phyloP scores from a whole-genome alignment of 2,113 vertebrate genomes.

The Gymnorhina tibicen region DNA sequence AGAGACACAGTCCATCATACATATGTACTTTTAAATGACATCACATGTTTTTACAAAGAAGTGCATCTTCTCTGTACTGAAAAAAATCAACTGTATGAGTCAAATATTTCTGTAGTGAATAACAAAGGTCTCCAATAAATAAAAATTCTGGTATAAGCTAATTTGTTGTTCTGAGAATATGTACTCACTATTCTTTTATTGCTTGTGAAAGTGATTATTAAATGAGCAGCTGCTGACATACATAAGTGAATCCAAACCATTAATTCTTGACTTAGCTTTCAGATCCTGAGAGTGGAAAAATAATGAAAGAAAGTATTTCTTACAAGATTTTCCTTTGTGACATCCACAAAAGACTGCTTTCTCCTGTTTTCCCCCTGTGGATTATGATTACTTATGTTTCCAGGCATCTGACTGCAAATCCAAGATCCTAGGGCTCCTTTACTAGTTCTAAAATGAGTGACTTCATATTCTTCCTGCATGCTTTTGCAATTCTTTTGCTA shows the following conservation, averaged over 20 bases:
- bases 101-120: neutral
- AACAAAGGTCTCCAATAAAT: neutral
- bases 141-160: neutral
- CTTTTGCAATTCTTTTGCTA: neutral
- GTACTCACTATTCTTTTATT: neutral
- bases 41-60: neutral
- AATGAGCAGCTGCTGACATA: neutral
- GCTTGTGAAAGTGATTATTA: neutral
- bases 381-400: neutral
- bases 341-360: neutral
- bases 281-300: neutral
- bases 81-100: neutral
- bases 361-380: neutral
- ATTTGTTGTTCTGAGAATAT: neutral
- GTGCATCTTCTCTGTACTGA: neutral
- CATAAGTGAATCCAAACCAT: neutral
- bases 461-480: neutral
- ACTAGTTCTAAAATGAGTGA: neutral
- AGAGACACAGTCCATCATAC: accelerated
- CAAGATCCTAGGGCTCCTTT: neutral
- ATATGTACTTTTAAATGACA: neutral
- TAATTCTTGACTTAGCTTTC: neutral
- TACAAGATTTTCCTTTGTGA: neutral
- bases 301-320: neutral
- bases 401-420: neutral